Conservation (phyloP, 2,888 invertebrate genomes). For the Coecobrya sp. region DNA sequence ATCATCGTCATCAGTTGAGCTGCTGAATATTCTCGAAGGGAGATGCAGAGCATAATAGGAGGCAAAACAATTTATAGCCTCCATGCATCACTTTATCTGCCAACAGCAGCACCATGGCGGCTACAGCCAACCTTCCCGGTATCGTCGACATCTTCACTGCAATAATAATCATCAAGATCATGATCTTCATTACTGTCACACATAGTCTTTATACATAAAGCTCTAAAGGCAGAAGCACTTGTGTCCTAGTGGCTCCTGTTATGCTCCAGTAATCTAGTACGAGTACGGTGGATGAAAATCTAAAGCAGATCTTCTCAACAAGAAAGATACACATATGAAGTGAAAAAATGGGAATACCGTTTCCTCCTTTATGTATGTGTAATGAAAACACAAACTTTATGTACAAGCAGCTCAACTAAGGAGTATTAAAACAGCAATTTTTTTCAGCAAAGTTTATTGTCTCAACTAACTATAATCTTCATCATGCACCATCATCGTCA, state of each 20-base stretch:
- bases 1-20: not conserved
- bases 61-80: constrained; percentile 41
- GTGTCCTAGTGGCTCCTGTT: not conserved
- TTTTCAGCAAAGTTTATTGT: not conserved
- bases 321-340: not conserved
- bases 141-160: constrained; percentile 27
- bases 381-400: not conserved
- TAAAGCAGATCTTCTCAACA: not conserved
- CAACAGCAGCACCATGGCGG: not conserved
- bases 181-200: constrained; percentile 71
- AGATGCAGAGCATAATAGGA: constrained; percentile 12
- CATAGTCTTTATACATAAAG: not conserved
- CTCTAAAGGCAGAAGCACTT: not conserved
- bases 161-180: constrained; percentile 58
- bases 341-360: not conserved
- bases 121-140: not conserved
- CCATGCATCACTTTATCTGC: constrained; percentile 45
- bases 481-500: constrained; percentile 35
- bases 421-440: not conserved
- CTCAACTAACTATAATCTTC: not conserved
- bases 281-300: constrained; percentile 13
- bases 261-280: not conserved
- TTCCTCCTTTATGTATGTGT: not conserved
- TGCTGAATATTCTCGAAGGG: constrained; percentile 22
- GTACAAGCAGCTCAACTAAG: not conserved